Base-by-base conservation (phyloP, 2,113 vertebrate species). In the Phylloscopus trochilus region DNA sequence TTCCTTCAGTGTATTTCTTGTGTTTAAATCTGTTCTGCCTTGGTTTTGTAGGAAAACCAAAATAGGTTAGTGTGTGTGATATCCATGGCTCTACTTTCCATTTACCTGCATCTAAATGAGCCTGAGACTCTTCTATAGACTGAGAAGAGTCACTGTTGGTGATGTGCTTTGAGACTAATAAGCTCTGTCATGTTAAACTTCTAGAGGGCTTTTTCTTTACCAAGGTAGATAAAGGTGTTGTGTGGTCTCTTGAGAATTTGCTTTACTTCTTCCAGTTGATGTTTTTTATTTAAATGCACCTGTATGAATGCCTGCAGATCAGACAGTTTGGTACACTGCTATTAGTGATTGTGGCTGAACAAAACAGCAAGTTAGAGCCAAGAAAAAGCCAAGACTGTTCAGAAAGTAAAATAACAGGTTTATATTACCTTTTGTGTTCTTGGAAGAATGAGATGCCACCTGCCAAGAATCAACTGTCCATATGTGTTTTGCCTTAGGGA, bases 401-500 rank as follows among this genome's bases (percentile, higher is more conserved):
- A 51, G 44, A 62, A 92, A 49, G 70, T 49, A 84, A 90, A 91
- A 74, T 35, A 84, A 56, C 30, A 83, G 73, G 27, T 92, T 53
- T 58, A 35, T 53, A 33, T 68, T 92, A 68, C 62, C 62, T 88
- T 92, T 58, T 11, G 4, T 77, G 12, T 53, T 62, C 55, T 69
- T 79, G 76, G 82, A 82, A 78, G 67, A 91, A 95, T 53, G 83
- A 95, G 39, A 43, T 64, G 72, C 64, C 51, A 62, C 81, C 46
- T 95, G 89, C 64, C 70, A 19, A 60, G 83, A 89, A 72, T 91
- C 87, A 85, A 6, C 81, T 94, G 93, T 68, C 88, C 51, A 6
- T 88, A 14, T 73, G 72, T 64, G 37, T 78, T 89, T 95, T 92
- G 72, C 72, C 67, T 68, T 27, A 78, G 87, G 84, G 84, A 95